Conservation (phyloP, 2,888 invertebrate genomes). For the Steinernema scapterisci region DNA sequence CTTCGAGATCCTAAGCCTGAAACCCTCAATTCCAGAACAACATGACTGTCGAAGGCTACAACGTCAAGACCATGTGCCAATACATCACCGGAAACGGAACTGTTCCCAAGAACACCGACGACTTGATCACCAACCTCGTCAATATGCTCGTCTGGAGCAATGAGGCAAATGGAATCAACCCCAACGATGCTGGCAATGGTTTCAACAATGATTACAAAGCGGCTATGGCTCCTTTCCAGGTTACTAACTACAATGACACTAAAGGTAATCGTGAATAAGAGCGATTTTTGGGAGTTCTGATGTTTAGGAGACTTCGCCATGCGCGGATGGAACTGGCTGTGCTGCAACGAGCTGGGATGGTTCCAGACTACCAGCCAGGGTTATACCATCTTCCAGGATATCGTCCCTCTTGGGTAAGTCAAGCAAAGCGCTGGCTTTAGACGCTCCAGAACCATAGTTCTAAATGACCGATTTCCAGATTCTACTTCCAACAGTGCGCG, state of each 20-base stretch:
- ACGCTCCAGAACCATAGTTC: background rate
- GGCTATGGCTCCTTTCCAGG: too few relatives aligned
- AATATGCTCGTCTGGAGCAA: background rate
- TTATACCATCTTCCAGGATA: constrained; percentile 51
- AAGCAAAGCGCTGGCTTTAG: too few relatives aligned
- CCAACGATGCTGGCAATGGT: too few relatives aligned
- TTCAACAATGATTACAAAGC: background rate
- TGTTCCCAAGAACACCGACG: background rate
- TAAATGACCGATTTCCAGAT: constrained; percentile 13
- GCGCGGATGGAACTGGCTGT: constrained; percentile 45
- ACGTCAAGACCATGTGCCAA: constrained; percentile 47
- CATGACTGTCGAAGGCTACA: constrained; percentile 38
- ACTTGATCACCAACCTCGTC: background rate
- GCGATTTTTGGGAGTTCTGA: background rate
- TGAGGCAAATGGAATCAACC: background rate
- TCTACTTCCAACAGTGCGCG: constrained; percentile 53
- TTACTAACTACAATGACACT: background rate
- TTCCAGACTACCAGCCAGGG: constrained; percentile 57
- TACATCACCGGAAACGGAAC: constrained; percentile 45
- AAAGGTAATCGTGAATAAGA: background rate
- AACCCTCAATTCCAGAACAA: constrained; percentile 42
- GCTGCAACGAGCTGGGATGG: constrained; percentile 61
- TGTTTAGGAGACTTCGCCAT: background rate
- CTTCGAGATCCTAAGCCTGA: too few relatives aligned
- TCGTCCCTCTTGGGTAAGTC: constrained; percentile 43